Base-by-base conservation (phyloP, 2,888 invertebrate species). In the Taenaris catops region DNA sequence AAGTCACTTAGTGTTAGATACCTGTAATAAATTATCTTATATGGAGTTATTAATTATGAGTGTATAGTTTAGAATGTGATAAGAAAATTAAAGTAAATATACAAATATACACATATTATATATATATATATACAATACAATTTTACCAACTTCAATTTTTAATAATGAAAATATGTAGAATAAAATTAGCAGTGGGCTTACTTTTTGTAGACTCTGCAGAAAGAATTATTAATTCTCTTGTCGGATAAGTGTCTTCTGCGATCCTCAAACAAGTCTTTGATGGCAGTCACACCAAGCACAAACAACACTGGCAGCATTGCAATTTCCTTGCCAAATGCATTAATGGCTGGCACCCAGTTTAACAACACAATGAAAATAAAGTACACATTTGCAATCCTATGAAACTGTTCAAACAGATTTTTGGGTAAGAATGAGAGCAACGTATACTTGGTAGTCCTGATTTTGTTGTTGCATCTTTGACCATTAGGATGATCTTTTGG, bases 371-470 rank as follows among this genome's bases (percentile, higher is more conserved):
- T 97, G 69, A 97, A 96, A 65, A 98, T 94, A 83, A 99, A 99
- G 88, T 98, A 99, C 62, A 99, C 89, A 89, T 99, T 99, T 46
- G 98, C 98, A 65, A 97, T 96, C 44, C 98, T 92, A 80, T 98
- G 98, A 76, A 99, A 98, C 86, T 99, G 98, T 87, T 98, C 98
- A 75, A 98, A 91, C 43, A 99, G 88, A 83, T 98, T 98, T 79
- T 97, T 95, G 38, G 98, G 98, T 64, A 99, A 84, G 84, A 99
- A 99, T 54, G 96, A 97, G 50, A 97, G 87, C 40, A 96, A 65
- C 10, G 97, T 97, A 76, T 99, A 99, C 83, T 98, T 98, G 33
- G 97, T 97, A 73, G 97, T 97, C 72, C 96, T 91, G 64, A 97
- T 93, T 80, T 93, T 91, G 73, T 97, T 97, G 64, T 93, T 90